Evolutionary conservation across 2,113 vertebrate genomes (phyloP).

Genomic region (western clawed frog (Xenopus tropicalis)): UCB_Xtro_10.0 CM004444.2:41327501-41328000

Average conservation of each 20-base stretch:
- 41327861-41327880: too few species aligned
- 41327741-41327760: not conserved
- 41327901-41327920: too few species aligned
- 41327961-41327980: slow-evolving; percentile 19
- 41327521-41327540: not conserved
- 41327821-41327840: not conserved
- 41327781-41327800: not conserved
- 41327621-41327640: too few species aligned
- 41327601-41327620: too few species aligned
- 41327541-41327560: too few species aligned
- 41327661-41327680: not conserved
- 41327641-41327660: too few species aligned
- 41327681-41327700: not conserved
- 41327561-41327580: too few species aligned
- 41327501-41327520: too few species aligned
- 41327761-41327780: not conserved
- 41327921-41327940: not conserved
- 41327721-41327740: not conserved
- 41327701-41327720: not conserved
- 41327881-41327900: not conserved
- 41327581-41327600: too few species aligned
- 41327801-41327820: not conserved
- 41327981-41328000: slow-evolving; percentile 12
- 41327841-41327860: not conserved
- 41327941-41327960: slow-evolving; percentile 9